Percentiles rank a stretch among this genome's conserved stretches.
phyloP scores from a whole-genome alignment of 2,113 vertebrate genomes.

The Tetraodon nigroviridis region DNA sequence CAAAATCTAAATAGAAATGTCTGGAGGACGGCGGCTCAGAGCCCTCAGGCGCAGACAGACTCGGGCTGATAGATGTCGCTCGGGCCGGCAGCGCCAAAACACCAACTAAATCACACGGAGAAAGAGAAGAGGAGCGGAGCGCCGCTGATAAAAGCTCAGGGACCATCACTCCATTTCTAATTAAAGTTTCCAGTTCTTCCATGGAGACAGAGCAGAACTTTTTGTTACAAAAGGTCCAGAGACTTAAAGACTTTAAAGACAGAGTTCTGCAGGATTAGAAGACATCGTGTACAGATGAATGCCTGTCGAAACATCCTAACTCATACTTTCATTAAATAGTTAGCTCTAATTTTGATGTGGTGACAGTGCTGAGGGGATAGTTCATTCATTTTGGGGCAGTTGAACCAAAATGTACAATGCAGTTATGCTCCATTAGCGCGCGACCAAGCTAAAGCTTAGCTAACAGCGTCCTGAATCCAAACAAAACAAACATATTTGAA shows the following conservation, averaged over 20 bases:
- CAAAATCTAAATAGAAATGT: constrained; percentile 79
- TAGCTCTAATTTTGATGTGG: neutral
- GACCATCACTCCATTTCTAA: constrained; percentile 43
- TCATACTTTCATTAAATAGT: no score
- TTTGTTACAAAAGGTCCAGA: neutral
- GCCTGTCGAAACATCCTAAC: no score
- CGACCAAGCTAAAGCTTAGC: neutral
- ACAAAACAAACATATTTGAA: neutral
- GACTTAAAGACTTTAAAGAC: neutral
- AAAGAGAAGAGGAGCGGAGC: constrained; percentile 25
- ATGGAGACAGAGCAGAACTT: no score
- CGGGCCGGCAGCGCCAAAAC: constrained; percentile 40
- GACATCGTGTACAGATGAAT: no score
- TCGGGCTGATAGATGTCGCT: constrained; percentile 54
- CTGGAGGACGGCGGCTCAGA: constrained; percentile 50
- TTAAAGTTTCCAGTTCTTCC: constrained; percentile 24
- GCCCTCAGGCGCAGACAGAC: constrained; percentile 40
- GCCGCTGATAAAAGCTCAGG: constrained; percentile 55
- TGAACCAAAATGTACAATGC: neutral
- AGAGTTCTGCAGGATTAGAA: neutral
- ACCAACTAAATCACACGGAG: constrained; percentile 57
- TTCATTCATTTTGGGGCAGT: neutral
- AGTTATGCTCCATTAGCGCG: neutral
- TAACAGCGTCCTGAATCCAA: no score
- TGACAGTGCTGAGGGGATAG: neutral